A percentile compares a stretch with the other conserved stretches of the same genome.
phyloP scores from a whole-genome alignment of 92 coral and sea anemone species.

The Porites divaricata region DNA sequence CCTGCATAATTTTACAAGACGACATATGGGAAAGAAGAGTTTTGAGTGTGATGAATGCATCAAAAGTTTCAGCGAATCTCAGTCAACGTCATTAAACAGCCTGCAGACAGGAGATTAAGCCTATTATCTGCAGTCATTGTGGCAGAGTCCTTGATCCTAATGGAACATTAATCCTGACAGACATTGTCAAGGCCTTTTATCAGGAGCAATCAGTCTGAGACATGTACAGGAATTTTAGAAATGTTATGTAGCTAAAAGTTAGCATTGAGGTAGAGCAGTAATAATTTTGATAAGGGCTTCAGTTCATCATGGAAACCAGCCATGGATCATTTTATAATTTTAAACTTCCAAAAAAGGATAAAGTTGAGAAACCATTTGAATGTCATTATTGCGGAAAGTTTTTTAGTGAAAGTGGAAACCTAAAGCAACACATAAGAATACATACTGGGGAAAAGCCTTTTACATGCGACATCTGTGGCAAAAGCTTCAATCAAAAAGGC shows the following conservation, averaged over 20 bases:
- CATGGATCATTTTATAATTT: background rate
- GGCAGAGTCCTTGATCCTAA: too few species aligned
- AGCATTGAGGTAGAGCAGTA: too few species aligned
- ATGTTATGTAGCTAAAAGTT: too few species aligned
- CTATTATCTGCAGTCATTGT: too few species aligned
- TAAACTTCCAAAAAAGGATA: conserved; percentile 25
- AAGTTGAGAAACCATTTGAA: conserved; percentile 22
- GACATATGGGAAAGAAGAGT: background rate
- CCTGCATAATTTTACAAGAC: background rate
- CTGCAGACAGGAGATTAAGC: too few species aligned
- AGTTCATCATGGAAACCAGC: background rate
- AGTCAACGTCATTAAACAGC: too few species aligned
- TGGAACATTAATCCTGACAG: too few species aligned
- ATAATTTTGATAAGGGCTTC: background rate
- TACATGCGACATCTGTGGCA: conserved; percentile 47
- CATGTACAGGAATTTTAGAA: too few species aligned
- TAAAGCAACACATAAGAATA: conserved; percentile 25
- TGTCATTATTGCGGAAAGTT: conserved; percentile 49
- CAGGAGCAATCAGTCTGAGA: too few species aligned
- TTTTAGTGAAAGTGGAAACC: conserved; percentile 1
- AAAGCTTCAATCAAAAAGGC: conserved; percentile 4
- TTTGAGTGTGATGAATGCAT: background rate
- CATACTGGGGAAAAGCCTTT: conserved; percentile 32
- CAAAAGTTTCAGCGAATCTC: too few species aligned
- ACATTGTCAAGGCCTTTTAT: too few species aligned